Percentiles rank a stretch among this genome's conserved stretches.
These are phyloP conservation scores for Camelus dromedarius DNA, from an alignment of 2,113 vertebrate species.

Conservation along the genomic window DNA sequence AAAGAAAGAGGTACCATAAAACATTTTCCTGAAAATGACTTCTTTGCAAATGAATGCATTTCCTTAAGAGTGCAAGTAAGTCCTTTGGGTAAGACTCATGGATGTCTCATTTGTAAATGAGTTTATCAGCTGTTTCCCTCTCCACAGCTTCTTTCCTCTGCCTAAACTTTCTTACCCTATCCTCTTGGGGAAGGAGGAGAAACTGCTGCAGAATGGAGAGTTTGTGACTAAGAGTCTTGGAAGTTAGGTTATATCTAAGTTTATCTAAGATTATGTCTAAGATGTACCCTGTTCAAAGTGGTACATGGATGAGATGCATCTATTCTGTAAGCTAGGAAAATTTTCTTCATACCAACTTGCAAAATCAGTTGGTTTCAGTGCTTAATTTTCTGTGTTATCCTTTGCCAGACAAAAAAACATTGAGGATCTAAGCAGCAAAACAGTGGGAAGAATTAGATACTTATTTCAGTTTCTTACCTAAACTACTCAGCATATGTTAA, in stretches of 20 bases:
- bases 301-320: background rate
- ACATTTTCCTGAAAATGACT: conserved; percentile 54
- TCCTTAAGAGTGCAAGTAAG: conserved; percentile 28
- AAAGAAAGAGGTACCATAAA: conserved; percentile 16
- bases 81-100: conserved; percentile 32
- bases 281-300: background rate
- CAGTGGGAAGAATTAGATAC: background rate
- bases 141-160: conserved; percentile 28
- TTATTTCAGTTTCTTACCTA: background rate
- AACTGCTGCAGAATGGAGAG: background rate
- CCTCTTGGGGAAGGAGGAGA: conserved; percentile 39
- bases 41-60: conserved; percentile 40
- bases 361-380: conserved; percentile 37
- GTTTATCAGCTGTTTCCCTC: conserved; percentile 72
- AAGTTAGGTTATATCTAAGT: background rate
- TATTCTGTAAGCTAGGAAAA: background rate
- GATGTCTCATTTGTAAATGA: conserved; percentile 69
- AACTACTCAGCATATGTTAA: background rate
- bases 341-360: background rate
- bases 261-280: background rate
- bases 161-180: background rate
- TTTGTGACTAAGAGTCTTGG: background rate
- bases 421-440: conserved; percentile 7
- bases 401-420: background rate
- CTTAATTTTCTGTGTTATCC: background rate